Evolutionary conservation across 2,797 vertebrate genomes (phyloP).

Genomic region (Dermochelys coriacea): DNA sequence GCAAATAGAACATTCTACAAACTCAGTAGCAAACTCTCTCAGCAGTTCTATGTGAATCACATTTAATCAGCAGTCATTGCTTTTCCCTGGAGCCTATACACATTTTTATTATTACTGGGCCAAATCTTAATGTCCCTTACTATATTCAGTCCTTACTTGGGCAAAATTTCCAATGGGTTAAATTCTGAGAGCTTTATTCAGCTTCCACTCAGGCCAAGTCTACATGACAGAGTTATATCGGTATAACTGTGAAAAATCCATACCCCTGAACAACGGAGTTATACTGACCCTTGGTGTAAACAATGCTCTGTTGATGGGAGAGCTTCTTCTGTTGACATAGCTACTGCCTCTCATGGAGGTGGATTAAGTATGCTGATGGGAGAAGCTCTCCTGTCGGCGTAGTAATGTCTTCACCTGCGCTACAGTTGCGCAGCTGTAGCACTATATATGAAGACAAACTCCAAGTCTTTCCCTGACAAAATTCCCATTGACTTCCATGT

Average conservation of each 20-base stretch:
- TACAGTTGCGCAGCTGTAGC: background rate
- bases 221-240: background rate
- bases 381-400: background rate
- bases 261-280: background rate
- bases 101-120: background rate
- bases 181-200: background rate
- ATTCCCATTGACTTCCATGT: slow-evolving; percentile 31
- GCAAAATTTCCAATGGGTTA: background rate
- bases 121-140: background rate
- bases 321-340: background rate
- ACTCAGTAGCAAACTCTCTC: background rate
- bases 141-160: background rate
- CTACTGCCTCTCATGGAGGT: background rate
- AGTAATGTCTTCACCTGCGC: background rate
- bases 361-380: background rate
- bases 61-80: background rate
- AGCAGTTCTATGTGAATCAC: background rate
- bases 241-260: background rate
- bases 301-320: background rate
- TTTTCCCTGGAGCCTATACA: background rate
- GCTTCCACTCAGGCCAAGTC: background rate
- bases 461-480: slow-evolving; percentile 34
- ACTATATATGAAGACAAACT: background rate
- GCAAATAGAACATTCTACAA: background rate
- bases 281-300: background rate